Evolutionary conservation across 2,113 vertebrate species (phyloP), one percentile per base, ranked within the genome.

Genomic region (Silurus glanis): DNA sequence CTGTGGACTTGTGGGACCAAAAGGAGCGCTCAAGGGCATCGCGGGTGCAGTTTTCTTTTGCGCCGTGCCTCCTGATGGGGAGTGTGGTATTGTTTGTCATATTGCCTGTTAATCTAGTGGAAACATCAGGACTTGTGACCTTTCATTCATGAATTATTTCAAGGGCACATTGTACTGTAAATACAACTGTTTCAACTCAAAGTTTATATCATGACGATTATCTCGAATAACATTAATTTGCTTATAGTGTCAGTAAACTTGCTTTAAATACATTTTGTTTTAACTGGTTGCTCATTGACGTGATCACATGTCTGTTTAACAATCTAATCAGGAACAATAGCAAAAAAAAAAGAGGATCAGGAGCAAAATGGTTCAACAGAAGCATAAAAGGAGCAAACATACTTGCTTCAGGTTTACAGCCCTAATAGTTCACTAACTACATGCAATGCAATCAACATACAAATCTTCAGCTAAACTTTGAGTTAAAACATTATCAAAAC

Each of bases 21-120:
- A 37, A 69, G 80, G 66, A 85, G 80, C 10, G 28, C 51, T 74
- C 64, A 49, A 80, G 71, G 12, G 64, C 21, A 56, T 83, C 82
- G 37, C 25, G 85, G 80, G 58, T 85, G 72, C 6, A 2, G 10
- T 45, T 45, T 71, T 45, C 58, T 79, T 83, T 47, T 80, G 67
- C 9, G 49, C 67, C 66, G 64, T 86, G 45, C 62, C 69, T 61
- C 78, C 83, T 82, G 61, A 58, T 37, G 72, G 69, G 64, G 58
- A 81, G 47, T n/a, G 23, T 51, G 25, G 62, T 79, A 75, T 87
- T 83, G 56, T 76, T 76, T 82, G 86, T 86, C 79, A 78, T 61
- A 49, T 79, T 64, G 79, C 83, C 84, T 83, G 80, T 85, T 75
- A 21, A 49, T 84, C 45, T 74, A 49, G 74, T 83, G n/a, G 80